Conservation (phyloP, 2,113 vertebrate genomes). For the Poeciliopsis prolifica region DNA sequence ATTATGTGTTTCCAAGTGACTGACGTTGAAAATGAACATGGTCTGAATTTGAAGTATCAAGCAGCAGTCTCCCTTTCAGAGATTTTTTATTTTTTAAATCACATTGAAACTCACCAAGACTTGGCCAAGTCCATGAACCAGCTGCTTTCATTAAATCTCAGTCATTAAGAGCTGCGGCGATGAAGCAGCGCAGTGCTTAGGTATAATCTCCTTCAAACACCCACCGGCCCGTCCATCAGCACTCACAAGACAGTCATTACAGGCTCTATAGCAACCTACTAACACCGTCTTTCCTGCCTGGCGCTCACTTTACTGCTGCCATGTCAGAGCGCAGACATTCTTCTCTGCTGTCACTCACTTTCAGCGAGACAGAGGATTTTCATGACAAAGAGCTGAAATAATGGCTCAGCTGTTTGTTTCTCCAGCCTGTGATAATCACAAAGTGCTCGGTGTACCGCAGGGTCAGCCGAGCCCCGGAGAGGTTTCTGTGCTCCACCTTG, state of each 20-base stretch:
- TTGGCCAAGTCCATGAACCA: constrained; percentile 20
- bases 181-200: constrained; percentile 44
- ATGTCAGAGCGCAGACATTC: constrained; percentile 45
- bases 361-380: constrained; percentile 10
- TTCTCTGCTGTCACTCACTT: constrained; percentile 50
- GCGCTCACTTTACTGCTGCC: constrained; percentile 30
- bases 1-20: neutral
- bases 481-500: constrained; percentile 53
- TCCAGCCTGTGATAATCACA: constrained; percentile 44
- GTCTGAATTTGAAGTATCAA: constrained; percentile 3
- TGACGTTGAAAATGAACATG: neutral
- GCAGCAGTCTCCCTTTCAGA: neutral
- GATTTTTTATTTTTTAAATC: no score
- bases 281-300: constrained; percentile 42
- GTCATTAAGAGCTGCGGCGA: constrained; percentile 30
- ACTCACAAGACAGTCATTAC: constrained; percentile 59
- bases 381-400: constrained; percentile 41
- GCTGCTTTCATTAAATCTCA: constrained; percentile 40
- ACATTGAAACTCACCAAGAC: constrained; percentile 10
- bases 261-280: constrained; percentile 58
- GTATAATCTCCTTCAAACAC: constrained; percentile 68
- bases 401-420: constrained; percentile 22
- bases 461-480: constrained; percentile 5
- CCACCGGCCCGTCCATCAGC: constrained; percentile 58
- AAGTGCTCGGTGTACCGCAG: neutral